Conservation (phyloP, 2,888 invertebrate genomes). For the Lasius platythorax region DNA sequence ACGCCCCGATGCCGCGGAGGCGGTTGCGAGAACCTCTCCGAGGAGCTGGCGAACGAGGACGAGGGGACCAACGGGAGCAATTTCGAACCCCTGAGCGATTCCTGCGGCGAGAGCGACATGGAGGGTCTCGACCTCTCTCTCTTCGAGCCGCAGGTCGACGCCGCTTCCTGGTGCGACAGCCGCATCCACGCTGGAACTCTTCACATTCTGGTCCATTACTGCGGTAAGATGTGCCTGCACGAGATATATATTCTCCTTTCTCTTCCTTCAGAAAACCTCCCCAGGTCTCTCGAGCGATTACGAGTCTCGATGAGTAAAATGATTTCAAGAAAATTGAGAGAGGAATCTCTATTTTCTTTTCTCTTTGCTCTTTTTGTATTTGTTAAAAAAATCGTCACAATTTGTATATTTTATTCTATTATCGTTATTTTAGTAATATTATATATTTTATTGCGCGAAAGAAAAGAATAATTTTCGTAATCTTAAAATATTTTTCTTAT, state of each 20-base stretch:
- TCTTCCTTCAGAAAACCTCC: neutral
- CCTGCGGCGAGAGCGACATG: conserved; percentile 89
- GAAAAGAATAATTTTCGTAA: neutral
- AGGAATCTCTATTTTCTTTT: neutral
- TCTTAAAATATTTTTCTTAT: neutral
- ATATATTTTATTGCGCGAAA: neutral
- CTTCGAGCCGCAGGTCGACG: conserved; percentile 88
- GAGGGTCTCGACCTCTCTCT: conserved; percentile 90
- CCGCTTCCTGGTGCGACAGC: conserved; percentile 83
- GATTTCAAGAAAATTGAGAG: neutral
- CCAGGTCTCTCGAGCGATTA: conserved; percentile 5
- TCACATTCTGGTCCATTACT: conserved; percentile 82
- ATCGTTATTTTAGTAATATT: neutral
- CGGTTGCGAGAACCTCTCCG: conserved; percentile 67
- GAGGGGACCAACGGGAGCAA: conserved; percentile 80
- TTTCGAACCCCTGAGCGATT: conserved; percentile 89
- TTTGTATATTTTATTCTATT: neutral
- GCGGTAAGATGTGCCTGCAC: conserved; percentile 80
- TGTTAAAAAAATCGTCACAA: neutral
- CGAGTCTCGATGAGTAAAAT: conserved; percentile 18
- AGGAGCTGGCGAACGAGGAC: conserved; percentile 72
- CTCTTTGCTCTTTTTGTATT: neutral
- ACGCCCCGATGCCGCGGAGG: conserved; percentile 72
- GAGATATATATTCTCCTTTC: conserved; percentile 18
- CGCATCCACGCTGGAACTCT: conserved; percentile 84